phyloP scores from a whole-genome alignment of 2,113 vertebrate genomes.

The Progne subis region DNA sequence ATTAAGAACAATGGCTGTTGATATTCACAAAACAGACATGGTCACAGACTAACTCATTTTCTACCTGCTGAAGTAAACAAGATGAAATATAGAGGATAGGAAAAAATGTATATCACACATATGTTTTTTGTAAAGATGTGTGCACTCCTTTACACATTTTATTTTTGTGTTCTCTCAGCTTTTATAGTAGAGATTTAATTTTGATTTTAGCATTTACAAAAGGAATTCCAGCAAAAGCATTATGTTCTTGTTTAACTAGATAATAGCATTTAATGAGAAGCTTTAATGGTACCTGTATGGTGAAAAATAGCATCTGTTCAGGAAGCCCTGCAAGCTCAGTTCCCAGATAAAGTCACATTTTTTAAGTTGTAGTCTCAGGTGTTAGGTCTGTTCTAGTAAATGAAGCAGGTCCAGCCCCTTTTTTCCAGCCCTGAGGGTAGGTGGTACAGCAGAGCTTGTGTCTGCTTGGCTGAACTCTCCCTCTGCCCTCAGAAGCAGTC shows the following conservation, averaged over 20 bases:
- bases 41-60: neutral
- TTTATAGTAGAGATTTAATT: neutral
- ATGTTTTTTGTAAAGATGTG: neutral
- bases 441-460: neutral
- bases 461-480: neutral
- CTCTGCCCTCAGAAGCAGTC: neutral
- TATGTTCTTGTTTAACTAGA: neutral
- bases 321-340: neutral
- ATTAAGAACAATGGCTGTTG: neutral
- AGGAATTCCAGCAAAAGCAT: neutral
- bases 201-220: neutral
- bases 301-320: neutral
- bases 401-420: accelerated
- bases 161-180: neutral
- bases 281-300: neutral
- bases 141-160: neutral
- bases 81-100: neutral
- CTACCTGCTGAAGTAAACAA: neutral
- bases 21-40: neutral
- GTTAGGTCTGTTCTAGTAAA: neutral
- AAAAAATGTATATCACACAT: neutral
- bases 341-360: accelerated
- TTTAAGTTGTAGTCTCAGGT: neutral
- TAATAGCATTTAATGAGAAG: neutral
- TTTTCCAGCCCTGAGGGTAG: neutral